A percentile compares a stretch with the other conserved stretches of the same genome.
Conservation (phyloP, 2,113 vertebrate species). For the Rhinopomastus cyanomelas region DNA sequence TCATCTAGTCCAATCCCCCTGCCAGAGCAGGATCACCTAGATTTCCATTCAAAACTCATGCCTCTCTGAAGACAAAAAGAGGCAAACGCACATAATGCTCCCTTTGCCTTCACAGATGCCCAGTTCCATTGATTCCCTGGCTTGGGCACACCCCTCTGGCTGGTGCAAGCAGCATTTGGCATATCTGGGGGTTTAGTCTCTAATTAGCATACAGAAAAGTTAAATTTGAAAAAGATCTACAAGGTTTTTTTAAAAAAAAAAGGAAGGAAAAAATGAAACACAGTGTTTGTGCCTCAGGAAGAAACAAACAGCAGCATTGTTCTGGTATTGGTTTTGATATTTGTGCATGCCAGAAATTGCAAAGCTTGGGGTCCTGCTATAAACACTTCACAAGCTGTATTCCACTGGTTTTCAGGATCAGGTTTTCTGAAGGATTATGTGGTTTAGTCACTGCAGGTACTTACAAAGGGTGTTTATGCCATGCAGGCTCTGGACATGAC, state of each 20-base stretch:
- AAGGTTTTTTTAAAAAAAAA: neutral
- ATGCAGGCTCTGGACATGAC: neutral
- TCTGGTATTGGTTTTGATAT: neutral
- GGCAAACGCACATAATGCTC: neutral
- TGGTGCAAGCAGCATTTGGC: neutral
- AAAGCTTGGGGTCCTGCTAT: neutral
- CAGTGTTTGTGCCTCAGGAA: neutral
- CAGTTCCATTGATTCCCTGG: neutral
- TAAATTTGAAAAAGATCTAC: neutral
- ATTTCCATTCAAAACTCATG: neutral
- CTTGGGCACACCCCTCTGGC: neutral
- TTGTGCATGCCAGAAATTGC: slow-evolving; percentile 3
- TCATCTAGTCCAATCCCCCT: no score
- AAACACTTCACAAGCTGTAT: neutral
- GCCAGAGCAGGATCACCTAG: no score
- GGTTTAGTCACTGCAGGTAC: neutral
- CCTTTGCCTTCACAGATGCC: neutral
- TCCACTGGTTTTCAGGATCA: slow-evolving; percentile 3
- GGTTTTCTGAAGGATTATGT: neutral
- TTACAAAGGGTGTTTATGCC: neutral
- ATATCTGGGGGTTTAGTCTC: neutral
- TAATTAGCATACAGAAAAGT: neutral
- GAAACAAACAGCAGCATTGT: neutral
- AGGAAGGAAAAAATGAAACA: neutral
- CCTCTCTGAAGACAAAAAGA: neutral